Evolutionary conservation across 2,113 vertebrate species (phyloP).

Genomic region (Rhea americana): DNA sequence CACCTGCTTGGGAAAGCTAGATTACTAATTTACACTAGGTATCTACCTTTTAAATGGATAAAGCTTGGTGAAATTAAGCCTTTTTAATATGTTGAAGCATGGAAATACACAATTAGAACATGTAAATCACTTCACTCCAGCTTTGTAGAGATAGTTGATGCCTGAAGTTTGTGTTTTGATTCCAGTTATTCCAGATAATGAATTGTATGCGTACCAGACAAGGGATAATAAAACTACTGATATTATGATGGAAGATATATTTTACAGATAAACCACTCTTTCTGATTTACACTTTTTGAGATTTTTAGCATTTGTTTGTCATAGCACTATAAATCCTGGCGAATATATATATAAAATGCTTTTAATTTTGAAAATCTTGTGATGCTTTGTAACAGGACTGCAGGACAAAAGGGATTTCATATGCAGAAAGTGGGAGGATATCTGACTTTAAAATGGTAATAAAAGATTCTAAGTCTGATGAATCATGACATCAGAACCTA

Average conservation of each 20-base stretch:
- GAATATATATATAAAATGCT: not conserved
- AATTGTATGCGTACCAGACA: not conserved
- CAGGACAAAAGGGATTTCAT: not conserved
- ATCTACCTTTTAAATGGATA: no score
- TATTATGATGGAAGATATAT: not conserved
- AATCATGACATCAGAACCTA: not conserved
- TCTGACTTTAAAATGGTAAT: not conserved
- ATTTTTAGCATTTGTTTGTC: not conserved
- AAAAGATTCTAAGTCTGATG: not conserved
- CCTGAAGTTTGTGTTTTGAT: not conserved
- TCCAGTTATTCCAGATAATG: not conserved
- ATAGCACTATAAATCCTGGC: not conserved
- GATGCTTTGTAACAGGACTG: not conserved
- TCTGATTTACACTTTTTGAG: not conserved
- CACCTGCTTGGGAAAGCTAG: not conserved
- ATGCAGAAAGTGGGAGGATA: not conserved
- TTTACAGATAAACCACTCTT: not conserved
- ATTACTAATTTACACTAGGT: rapidly evolving
- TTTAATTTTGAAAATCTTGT: not conserved
- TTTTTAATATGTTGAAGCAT: not conserved
- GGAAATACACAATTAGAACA: not conserved
- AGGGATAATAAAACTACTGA: not conserved
- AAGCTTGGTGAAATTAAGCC: not conserved
- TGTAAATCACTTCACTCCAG: rapidly evolving
- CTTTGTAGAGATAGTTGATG: not conserved